Conservation (phyloP, 2,113 vertebrate genomes). For the Polypterus bichir region DNA sequence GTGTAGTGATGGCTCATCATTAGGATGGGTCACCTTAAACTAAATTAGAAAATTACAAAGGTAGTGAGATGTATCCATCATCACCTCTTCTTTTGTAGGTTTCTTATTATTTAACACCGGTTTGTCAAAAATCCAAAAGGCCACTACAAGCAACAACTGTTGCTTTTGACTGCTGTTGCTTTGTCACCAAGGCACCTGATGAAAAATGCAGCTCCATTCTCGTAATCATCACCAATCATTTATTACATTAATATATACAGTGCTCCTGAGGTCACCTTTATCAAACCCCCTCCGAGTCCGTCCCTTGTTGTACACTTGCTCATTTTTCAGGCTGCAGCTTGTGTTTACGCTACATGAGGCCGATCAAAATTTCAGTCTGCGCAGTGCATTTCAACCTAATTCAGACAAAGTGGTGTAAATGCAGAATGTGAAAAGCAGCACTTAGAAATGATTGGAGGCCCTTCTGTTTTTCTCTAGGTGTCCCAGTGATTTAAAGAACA, state of each 20-base stretch:
- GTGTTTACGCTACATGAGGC: slow-evolving; percentile 13
- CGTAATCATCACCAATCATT: background rate
- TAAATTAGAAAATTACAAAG: no score
- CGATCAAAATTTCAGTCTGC: slow-evolving; percentile 8
- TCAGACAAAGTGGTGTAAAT: slow-evolving; percentile 19
- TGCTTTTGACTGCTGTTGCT: background rate
- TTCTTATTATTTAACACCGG: no score
- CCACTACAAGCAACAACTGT: no score
- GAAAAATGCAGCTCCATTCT: background rate
- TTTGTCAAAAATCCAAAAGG: no score
- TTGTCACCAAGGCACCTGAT: background rate
- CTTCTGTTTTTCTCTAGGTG: slow-evolving; percentile 18
- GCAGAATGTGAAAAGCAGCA: slow-evolving; percentile 15
- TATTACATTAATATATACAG: background rate
- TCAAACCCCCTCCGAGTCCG: no score
- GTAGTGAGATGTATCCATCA: no score
- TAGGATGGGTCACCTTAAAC: no score
- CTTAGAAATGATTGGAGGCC: slow-evolving; percentile 7
- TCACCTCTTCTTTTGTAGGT: no score
- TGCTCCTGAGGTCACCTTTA: slow-evolving; percentile 8
- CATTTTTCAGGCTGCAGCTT: slow-evolving; percentile 12
- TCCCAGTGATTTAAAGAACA: slow-evolving; percentile 31
- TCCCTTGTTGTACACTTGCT: background rate
- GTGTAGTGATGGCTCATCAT: no score
- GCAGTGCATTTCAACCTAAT: slow-evolving; percentile 15